Base-by-base conservation (phyloP, 53 echinoderm and acorn worm genomes). In the Temnopleurus reevesii region DNA sequence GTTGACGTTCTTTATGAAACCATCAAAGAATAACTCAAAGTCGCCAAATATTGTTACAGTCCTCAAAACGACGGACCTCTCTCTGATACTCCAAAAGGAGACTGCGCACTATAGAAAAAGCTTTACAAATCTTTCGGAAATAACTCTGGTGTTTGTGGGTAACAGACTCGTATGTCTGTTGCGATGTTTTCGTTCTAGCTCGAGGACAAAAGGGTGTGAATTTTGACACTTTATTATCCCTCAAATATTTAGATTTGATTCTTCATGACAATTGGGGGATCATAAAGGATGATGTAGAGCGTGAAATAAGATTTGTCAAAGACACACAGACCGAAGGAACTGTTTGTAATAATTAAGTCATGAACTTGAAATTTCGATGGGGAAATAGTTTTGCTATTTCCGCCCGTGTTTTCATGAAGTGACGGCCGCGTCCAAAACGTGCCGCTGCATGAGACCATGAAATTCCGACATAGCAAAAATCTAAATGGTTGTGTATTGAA, bases 271-370 rank as follows among this genome's bases (percentile, higher is more conserved):
- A 49, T 79, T 6, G n/a, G 28, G 4, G 4, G 5, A 2, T 79
- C 26, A 79, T 49, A 79, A 79, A 23, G 29, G 27, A 79, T 29
- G 51, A 47, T 79, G 18, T 47, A 49, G 79, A 79, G 79, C 79
- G 79, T 79, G 79, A 79, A 79, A 79, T 79, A 27, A 47, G 79
- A 79, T 79, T 79, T 79, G 36, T 8, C 12, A 49, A 33, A 63
- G 33, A 34, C 63, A 63, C 7, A 38, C n/a, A 71, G 36, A 23
- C 15, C 15, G 10, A 49, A 65, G 21, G 43, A 36, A 23, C 41
- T 71, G 71, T 41, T 24, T 41, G 43, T 71, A n/a, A n/a, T n/a
- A n/a, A n/a, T n/a, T 38, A 41, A 71, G 41, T 71, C 71, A 71
- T 38, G 71, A 71, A 63, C 63, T 63, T 63, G 7, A 4, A 34